These are phyloP conservation scores for Eidolon helvum DNA, from an alignment of 2,113 vertebrate genomes.

Conservation along the genomic window DNA sequence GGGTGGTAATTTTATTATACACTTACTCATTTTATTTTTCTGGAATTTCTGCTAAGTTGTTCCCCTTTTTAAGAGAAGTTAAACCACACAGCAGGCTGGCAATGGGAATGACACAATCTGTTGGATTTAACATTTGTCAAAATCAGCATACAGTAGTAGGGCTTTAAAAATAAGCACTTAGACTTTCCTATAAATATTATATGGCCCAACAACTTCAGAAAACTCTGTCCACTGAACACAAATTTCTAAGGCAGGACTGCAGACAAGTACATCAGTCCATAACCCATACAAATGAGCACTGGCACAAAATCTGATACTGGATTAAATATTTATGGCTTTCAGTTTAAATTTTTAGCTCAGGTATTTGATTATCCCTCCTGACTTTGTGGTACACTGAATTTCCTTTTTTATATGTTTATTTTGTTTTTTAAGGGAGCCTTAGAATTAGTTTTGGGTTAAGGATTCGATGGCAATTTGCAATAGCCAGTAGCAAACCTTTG, in stretches of 20 bases:
- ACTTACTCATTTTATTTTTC: constrained; percentile 52
- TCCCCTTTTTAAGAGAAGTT: constrained; percentile 30
- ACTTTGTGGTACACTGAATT: background rate
- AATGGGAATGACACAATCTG: constrained; percentile 19
- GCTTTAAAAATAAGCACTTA: constrained; percentile 13
- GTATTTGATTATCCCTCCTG: background rate
- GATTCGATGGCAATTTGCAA: background rate
- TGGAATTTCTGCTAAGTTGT: background rate
- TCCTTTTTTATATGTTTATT: background rate
- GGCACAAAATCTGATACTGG: constrained; percentile 2
- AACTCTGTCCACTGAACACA: background rate
- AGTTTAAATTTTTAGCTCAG: constrained; percentile 16
- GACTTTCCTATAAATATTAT: constrained; percentile 6
- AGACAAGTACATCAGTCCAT: background rate
- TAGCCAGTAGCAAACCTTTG: background rate
- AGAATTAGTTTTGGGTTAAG: background rate
- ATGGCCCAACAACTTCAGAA: background rate
- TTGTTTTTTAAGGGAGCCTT: constrained; percentile 15
- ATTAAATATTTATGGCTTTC: constrained; percentile 18
- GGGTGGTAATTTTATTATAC: background rate
- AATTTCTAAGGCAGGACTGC: background rate
- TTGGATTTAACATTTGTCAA: background rate
- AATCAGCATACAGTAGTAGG: background rate
- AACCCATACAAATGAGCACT: background rate
- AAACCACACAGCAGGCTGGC: background rate